Evolutionary conservation across 2,888 invertebrate genomes (phyloP).

Genomic region (Phortica magna): DNA sequence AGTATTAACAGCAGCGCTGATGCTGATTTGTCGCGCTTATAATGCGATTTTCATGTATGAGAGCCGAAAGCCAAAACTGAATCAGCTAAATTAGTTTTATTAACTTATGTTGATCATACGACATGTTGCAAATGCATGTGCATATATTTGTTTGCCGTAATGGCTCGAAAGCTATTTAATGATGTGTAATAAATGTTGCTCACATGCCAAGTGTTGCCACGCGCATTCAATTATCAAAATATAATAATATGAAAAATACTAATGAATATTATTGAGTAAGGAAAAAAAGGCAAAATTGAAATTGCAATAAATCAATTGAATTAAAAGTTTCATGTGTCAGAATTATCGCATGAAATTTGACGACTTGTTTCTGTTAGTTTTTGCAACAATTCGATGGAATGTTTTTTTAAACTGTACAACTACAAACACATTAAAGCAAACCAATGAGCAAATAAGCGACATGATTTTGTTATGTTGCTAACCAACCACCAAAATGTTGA

Average conservation of each 20-base stretch:
- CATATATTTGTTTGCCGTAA: too few relatives aligned
- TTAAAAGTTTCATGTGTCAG: too few relatives aligned
- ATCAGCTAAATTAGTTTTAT: conserved; percentile 30
- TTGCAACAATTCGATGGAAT: neutral
- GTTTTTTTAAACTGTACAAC: neutral
- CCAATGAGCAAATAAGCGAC: too few relatives aligned
- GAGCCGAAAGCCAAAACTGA: neutral
- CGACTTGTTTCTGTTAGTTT: too few relatives aligned
- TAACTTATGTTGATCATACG: conserved; percentile 31
- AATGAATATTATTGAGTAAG: too few relatives aligned
- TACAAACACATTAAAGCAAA: too few relatives aligned
- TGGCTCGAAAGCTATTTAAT: conserved; percentile 5
- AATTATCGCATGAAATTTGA: too few relatives aligned
- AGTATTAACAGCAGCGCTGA: neutral
- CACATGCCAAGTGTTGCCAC: neutral
- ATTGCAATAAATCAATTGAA: neutral
- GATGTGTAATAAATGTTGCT: conserved; percentile 20
- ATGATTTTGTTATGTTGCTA: too few relatives aligned
- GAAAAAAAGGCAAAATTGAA: too few relatives aligned
- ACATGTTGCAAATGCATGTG: conserved; percentile 4
- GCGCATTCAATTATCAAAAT: neutral
- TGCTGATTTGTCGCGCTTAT: neutral
- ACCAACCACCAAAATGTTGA: neutral
- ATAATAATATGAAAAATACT: neutral
- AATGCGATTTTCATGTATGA: conserved; percentile 10